Conservation (phyloP, 1,140 invertebrate species). For the Watersipora subatra region DNA sequence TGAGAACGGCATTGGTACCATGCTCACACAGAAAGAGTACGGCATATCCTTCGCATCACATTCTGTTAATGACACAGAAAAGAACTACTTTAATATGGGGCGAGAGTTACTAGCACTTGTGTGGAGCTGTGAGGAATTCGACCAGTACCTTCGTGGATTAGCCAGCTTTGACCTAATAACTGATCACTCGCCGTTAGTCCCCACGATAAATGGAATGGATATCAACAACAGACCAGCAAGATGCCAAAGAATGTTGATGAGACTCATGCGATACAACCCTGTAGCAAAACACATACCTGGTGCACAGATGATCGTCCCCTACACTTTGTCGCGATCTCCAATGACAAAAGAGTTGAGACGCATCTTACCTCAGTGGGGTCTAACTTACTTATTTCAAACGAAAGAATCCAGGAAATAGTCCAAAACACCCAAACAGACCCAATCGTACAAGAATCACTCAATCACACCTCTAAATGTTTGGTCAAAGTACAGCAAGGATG, state of each 20-base stretch:
- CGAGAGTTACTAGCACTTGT: constrained; percentile 45
- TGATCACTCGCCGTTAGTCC: constrained; percentile 31
- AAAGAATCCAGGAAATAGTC: neutral
- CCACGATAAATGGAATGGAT: constrained; percentile 13
- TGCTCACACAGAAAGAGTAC: neutral
- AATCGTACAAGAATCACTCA: neutral
- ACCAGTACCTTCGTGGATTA: constrained; percentile 40
- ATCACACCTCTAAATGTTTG: neutral
- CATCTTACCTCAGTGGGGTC: neutral
- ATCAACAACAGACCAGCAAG: neutral
- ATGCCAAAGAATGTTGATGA: no score
- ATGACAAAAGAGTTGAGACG: neutral
- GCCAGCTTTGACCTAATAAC: constrained; percentile 17
- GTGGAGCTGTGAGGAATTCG: constrained; percentile 44
- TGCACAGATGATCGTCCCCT: constrained; percentile 12
- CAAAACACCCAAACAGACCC: neutral
- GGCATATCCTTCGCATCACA: constrained; percentile 36
- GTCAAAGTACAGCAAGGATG: neutral
- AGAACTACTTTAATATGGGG: constrained; percentile 44
- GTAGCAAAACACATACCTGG: constrained; percentile 11
- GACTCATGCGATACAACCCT: constrained; percentile 10
- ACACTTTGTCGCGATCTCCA: constrained; percentile 12
- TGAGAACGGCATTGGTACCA: neutral
- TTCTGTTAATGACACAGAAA: constrained; percentile 34
- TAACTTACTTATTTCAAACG: neutral